Conservation (phyloP, 92 coral and sea anemone species). For the Plumapathes pennacea region DNA sequence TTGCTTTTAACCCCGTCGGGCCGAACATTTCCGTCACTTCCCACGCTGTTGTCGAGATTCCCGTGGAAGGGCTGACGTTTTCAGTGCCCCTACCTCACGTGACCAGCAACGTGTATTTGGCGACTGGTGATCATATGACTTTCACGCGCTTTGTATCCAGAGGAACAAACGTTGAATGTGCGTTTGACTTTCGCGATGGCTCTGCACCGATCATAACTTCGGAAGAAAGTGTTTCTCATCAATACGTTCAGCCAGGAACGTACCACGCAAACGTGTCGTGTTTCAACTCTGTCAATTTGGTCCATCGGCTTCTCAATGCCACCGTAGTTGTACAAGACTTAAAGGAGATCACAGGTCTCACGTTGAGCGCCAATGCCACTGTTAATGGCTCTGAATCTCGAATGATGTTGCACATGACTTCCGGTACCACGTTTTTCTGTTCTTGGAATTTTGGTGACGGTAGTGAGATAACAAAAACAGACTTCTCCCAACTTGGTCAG, state of each 20-base stretch:
- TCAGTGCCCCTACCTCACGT: conserved; percentile 48
- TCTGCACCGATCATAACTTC: conserved; percentile 28
- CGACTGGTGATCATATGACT: conserved; percentile 57
- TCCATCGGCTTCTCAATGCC: conserved; percentile 57
- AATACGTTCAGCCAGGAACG: conserved; percentile 61
- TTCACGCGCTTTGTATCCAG: conserved; percentile 40
- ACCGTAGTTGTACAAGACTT: conserved; percentile 66
- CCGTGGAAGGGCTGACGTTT: conserved; percentile 65
- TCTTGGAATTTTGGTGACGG: conserved; percentile 79
- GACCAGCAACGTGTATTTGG: conserved; percentile 59
- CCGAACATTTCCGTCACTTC: conserved; percentile 64
- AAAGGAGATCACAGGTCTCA: conserved; percentile 53
- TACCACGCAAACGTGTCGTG: conserved; percentile 72
- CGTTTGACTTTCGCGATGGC: conserved; percentile 76
- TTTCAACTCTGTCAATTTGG: conserved; percentile 79
- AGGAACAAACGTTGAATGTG: conserved; percentile 76
- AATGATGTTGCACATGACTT: conserved; percentile 42
- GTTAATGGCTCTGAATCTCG: conserved; percentile 49
- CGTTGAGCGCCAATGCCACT: conserved; percentile 51
- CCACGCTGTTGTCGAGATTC: conserved; percentile 79
- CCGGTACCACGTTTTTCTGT: conserved; percentile 74
- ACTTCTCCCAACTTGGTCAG: conserved; percentile 51
- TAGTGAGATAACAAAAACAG: conserved; percentile 34
- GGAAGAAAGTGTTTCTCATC: conserved; percentile 36
- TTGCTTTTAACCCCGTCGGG: conserved; percentile 70